phyloP scores from a whole-genome alignment of 1,140 invertebrate genomes.

The Maniola jurtina region DNA sequence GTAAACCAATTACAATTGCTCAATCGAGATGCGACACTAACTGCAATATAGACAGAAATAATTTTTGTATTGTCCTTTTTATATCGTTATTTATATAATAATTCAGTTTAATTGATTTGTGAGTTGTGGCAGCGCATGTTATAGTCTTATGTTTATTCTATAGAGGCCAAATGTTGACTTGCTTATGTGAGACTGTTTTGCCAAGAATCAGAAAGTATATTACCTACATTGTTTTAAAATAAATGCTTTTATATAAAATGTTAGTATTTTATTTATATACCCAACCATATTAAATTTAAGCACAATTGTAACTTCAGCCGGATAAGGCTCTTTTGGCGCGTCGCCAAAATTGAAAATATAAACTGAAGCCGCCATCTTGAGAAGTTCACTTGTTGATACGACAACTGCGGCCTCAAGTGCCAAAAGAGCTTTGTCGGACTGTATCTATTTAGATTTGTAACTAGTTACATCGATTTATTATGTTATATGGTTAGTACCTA shows the following conservation, averaged over 20 bases:
- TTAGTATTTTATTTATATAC: slow-evolving; percentile 31
- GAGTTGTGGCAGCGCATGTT: slow-evolving; percentile 76
- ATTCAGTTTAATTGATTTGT: slow-evolving; percentile 71
- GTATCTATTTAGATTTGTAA: too few species aligned
- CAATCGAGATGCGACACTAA: slow-evolving; percentile 71
- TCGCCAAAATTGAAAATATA: too few species aligned
- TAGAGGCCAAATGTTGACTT: slow-evolving; percentile 79
- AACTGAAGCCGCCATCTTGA: too few species aligned
- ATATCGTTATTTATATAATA: slow-evolving; percentile 73
- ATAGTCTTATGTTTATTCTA: slow-evolving; percentile 75
- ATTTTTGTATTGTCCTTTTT: slow-evolving; percentile 67
- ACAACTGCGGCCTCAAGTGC: too few species aligned
- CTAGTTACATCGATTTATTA: too few species aligned
- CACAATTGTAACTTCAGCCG: not conserved
- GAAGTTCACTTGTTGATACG: too few species aligned
- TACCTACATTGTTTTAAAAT: slow-evolving; percentile 79
- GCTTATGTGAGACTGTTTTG: slow-evolving; percentile 79
- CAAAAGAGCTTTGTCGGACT: too few species aligned
- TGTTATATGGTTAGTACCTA: too few species aligned
- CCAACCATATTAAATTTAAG: not conserved
- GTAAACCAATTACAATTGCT: slow-evolving; percentile 73
- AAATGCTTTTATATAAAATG: slow-evolving; percentile 77
- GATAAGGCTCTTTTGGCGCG: too few species aligned
- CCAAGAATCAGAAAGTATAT: slow-evolving; percentile 79
- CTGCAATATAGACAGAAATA: slow-evolving; percentile 64